Base-by-base conservation (phyloP, 2,888 invertebrate genomes). In the Epicampocera succincta region DNA sequence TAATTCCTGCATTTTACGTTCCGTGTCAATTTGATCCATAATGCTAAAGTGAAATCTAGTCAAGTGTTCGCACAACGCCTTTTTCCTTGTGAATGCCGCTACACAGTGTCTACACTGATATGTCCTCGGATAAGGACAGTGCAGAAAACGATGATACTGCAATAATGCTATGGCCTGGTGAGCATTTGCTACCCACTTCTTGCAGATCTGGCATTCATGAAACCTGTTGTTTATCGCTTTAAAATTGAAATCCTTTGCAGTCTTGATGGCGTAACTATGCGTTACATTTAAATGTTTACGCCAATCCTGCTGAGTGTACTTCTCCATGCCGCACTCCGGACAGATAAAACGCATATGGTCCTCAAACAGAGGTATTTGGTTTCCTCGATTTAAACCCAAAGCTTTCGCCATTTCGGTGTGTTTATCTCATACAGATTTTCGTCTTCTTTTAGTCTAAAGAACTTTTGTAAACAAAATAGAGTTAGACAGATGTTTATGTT, bases 121-220 rank as follows among this genome's bases (percentile, higher is more conserved):
- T 0, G 88, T 89, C 4, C 87, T 85, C 1, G 85, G 83, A 82
- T 84, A 86, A 4, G 87, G 87, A 65, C 88, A 75, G 74, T 89
- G 89, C 78, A 87, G 84, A 17, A 89, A 89, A 60, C 88, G 88
- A 69, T 89, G 89, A 65, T 89, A 89, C 52, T 89, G 89, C 33
- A 89, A 77, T 15, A 89, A 52, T 2, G 89, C 88, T 46, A 89
- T 88, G 0, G 88, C 87, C 48, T 87, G 87, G 19, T 86, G 85
- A 3, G 87, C 89, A 54, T 89, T 87, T 44, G 89, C 86, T 19
- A 89, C 87, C 87, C 87, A 87, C 60, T 89, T 88, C 17, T 85
- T 85, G 69, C 89, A 89, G 2, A 86, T 54, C 61, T 87, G 87
- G 69, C 89, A 89, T 69, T 89, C 89, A 60, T 89, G 89, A 52